Percentiles rank a stretch among this genome's conserved stretches.
phyloP scores from a whole-genome alignment of 1,140 invertebrate genomes.

The Heliconius hewitsoni region DNA sequence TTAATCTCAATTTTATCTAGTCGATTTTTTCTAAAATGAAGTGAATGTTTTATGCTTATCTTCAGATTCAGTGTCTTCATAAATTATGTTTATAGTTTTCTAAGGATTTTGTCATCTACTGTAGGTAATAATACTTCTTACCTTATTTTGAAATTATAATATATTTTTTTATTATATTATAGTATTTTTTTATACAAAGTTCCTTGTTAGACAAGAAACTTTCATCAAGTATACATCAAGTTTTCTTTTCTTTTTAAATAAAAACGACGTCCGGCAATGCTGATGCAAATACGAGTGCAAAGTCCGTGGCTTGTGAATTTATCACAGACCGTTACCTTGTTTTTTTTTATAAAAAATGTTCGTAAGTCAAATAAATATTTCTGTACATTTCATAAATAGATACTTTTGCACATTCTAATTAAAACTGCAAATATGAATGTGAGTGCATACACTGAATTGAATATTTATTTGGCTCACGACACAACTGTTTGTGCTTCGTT shows the following conservation, averaged over 20 bases:
- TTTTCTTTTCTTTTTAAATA: background rate
- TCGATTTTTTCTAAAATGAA: too few species aligned
- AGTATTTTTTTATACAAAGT: too few species aligned
- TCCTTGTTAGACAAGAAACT: too few species aligned
- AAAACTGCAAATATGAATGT: background rate
- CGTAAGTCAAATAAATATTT: conserved; percentile 16
- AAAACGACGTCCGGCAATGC: background rate
- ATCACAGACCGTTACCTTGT: conserved; percentile 16
- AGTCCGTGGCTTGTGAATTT: conserved; percentile 45
- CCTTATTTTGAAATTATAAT: background rate
- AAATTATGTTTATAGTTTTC: too few species aligned
- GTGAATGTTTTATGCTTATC: too few species aligned
- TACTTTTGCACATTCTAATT: background rate
- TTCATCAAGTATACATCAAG: too few species aligned
- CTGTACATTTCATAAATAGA: background rate
- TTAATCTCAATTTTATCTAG: background rate
- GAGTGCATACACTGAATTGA: background rate
- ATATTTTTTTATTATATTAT: background rate
- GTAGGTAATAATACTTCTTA: background rate
- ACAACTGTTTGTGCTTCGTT: conserved; percentile 26
- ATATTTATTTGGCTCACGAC: conserved; percentile 28
- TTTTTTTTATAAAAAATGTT: background rate
- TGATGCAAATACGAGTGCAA: conserved; percentile 30
- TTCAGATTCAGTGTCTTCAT: too few species aligned
- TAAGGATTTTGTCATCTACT: background rate